A percentile compares a stretch with the other conserved stretches of the same genome.
These are phyloP conservation scores for Chromis chromis DNA, from an alignment of 2,797 vertebrate species.

Conservation along the genomic window DNA sequence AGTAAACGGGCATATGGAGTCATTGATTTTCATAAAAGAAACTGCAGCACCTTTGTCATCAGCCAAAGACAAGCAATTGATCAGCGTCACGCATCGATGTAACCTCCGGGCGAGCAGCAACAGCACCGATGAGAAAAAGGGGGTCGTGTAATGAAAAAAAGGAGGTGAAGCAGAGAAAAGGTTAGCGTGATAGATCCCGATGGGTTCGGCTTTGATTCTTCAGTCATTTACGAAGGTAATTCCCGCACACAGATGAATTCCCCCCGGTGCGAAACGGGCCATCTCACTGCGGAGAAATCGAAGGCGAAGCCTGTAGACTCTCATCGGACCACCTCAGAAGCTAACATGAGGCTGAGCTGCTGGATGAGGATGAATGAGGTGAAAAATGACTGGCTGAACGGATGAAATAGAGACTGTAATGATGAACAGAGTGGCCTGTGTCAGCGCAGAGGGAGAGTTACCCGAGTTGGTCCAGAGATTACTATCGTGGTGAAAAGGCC, in stretches of 20 bases:
- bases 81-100: conserved; percentile 33
- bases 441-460: conserved; percentile 37
- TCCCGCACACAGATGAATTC: conserved; percentile 61
- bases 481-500: conserved; percentile 58
- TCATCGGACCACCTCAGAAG: conserved; percentile 24
- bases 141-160: neutral
- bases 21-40: conserved; percentile 73
- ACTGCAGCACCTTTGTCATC: conserved; percentile 41
- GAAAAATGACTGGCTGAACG: conserved; percentile 21
- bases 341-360: conserved; percentile 30
- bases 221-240: conserved; percentile 64
- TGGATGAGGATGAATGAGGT: conserved; percentile 44
- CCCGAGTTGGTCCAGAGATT: conserved; percentile 57
- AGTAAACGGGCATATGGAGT: conserved; percentile 56
- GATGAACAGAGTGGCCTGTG: conserved; percentile 68
- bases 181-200: conserved; percentile 45
- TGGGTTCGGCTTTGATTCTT: conserved; percentile 54
- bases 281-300: conserved; percentile 69
- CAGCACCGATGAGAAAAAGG: conserved; percentile 17
- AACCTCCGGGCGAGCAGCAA: conserved; percentile 30
- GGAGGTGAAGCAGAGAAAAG: conserved; percentile 37
- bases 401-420: conserved; percentile 58
- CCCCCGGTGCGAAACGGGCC: conserved; percentile 48
- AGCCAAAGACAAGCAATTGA: conserved; percentile 52
- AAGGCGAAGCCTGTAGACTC: conserved; percentile 54